Base-by-base conservation (phyloP, 1,140 invertebrate species). In the Microplitis demolitor region DNA sequence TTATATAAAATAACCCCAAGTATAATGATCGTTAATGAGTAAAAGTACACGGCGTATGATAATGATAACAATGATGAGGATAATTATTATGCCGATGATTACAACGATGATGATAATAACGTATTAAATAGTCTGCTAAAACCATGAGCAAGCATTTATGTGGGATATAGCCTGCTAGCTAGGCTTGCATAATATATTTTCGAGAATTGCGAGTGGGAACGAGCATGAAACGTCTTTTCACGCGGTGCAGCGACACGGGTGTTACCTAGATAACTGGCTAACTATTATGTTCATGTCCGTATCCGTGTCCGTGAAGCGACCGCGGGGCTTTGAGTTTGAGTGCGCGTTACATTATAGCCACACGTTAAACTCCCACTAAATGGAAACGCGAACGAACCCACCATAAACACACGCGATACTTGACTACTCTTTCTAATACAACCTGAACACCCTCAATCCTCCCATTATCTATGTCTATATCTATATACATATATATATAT, bases 331-430 rank as follows among this genome's bases (percentile, higher is more conserved):
- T 67, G 64, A 62, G 50, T 67, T 75, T 72, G 70, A 75, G 74
- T 72, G 60, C 34, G 56, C 66, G 67, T 69, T 75, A 72, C 69
- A 75, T 77, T 77, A 74, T 63, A 51, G 6, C 61, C 35, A 56
- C 34, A 69, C 72, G 45, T 77, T 77, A 63, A 77, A 58, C 64
- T 61, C 56, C 39, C 39, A 45, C 51, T 71, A 71, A 74, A 77
- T 77, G 74, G 71, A 77, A 71, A 74, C 66, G 71, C 75, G 62
- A 58, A 53, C 33, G 50, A 73, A 73, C 66, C 68, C 76, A 74
- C 76, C 74, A 76, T 72, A 72, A 78, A 67, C 70, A 61, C 76
- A 72, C 45, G 70, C 51, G 34, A 74, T 72, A 74, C 56, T 50
- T 60, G 61, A 74, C 67, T 74, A 51, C 16, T 58, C 56, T 31